Conservation (phyloP, 2,113 vertebrate genomes). For the Rhinolophus sinicus region DNA sequence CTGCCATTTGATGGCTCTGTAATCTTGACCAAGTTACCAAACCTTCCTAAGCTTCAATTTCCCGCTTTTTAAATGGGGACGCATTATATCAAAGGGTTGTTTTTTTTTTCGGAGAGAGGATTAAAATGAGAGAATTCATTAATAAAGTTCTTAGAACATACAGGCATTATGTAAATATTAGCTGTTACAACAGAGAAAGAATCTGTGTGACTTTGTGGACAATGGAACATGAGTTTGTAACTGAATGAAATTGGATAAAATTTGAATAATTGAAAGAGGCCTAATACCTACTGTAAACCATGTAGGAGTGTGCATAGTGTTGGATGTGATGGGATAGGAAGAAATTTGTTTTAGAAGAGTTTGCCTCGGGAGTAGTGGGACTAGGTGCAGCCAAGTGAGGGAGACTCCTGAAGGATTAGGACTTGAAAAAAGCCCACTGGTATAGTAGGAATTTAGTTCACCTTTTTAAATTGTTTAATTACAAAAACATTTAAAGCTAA, state of each 20-base stretch:
- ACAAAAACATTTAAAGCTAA: background rate
- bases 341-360: conserved; percentile 27
- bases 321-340: background rate
- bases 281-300: background rate
- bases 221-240: background rate
- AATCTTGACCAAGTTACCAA: background rate
- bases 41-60: background rate
- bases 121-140: conserved; percentile 21
- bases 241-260: background rate
- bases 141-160: background rate
- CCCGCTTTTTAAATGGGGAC: background rate
- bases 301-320: background rate
- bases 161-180: background rate
- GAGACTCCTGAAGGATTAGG: background rate
- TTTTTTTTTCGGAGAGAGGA: background rate
- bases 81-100: background rate
- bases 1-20: background rate
- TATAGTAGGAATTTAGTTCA: background rate
- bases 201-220: background rate
- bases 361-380: background rate
- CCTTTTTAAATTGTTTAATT: conserved; percentile 16
- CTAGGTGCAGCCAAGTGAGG: background rate
- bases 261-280: background rate
- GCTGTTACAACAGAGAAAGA: background rate
- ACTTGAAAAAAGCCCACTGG: background rate